Evolutionary conservation across 2,113 vertebrate genomes (phyloP), one percentile per base, ranked within the genome.

Genomic region (Peromyscus leucopus): DNA sequence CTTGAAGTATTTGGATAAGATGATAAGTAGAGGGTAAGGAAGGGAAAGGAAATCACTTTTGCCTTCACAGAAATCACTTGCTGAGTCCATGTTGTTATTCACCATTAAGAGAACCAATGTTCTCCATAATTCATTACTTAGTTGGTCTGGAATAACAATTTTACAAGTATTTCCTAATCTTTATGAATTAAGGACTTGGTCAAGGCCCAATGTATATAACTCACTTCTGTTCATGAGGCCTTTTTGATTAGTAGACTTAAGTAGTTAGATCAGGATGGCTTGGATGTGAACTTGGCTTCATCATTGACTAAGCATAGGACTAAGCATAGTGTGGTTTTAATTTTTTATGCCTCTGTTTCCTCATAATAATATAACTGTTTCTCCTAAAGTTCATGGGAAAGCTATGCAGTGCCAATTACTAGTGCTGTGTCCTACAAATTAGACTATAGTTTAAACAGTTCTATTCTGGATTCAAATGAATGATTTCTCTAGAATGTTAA

Each of bases 401-500:
- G 13, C 9, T 88, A 31, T 39, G 5, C 3, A 57, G 59, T 55
- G 22, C 19, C 83, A 74, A 46, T 65, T 88, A 46, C 39, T 75
- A 46, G 19, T 90, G 13, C 31, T 69, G 21, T 69, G 72, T 5
- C 2, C 76, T 61, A 82, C 19, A 65, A 91, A 83, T 79, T 51
- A 93, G 55, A 75, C 65, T 42, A 65, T 12, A 78, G 0, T 16
- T 80, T 28, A 48, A 67, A 85, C 5, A 84, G 11, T 57, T 67
- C 78, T 72, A 46, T 17, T 55, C 13, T 80, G 65, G 31, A 75
- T 42, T 1, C 31, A 57, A 75, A 48, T 19, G 10, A 48, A 46
- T 63, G 8, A 63, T 46, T 48, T 90, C 74, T 59, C 28, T 69
- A 83, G 28, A 48, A 67, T 88, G 28, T 75, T 89, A 95, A 86